Base-by-base conservation (phyloP, 2,113 vertebrate species). In the Corapipo altera region DNA sequence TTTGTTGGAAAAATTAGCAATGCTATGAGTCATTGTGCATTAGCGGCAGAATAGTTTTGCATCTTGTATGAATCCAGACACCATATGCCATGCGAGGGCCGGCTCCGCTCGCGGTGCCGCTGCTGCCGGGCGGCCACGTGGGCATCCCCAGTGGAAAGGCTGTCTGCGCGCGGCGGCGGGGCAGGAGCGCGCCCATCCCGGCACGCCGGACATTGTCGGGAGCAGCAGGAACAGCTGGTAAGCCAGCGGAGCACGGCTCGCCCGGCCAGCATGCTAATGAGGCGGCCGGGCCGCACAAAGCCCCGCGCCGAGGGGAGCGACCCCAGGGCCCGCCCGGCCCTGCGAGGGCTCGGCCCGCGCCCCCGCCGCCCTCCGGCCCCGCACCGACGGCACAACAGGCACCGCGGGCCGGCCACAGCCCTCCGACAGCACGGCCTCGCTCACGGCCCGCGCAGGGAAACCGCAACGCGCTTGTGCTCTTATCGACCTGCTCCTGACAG, bases 81-180 rank as follows among this genome's bases (percentile, higher is more conserved):
- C 99, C 99, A 99, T 99, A 99, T 99, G 99, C 99, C 99, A 99
- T 99, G 98, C 99, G 99, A 98, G 98, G 98, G 98, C 98, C 98
- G 96, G 98, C 98, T 98, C 98, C 98, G 98, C 98, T 98, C 98
- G 98, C 97, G 97, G 97, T 98, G 99, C 98, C 98, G 98, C 98
- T 90, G 98, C 98, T 98, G 98, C 98, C 98, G 99, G 98, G 98
- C 98, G 98, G 98, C 98, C 98, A 98, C 98, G 98, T 98, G 98
- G 98, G 98, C 98, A 99, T 98, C 96, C 98, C 98, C 98, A 98
- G 98, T 76, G 97, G 98, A 98, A 98, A 96, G 98, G 96, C 98
- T 97, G 98, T 96, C 97, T 98, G 97, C 84, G 98, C 95, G 96
- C 96, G 88, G 96, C 94, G 71, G 97, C 80, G 91, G 94, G 96